These are phyloP conservation scores for Ochropleura leucogaster DNA, from an alignment of 2,888 invertebrate species.

Conservation along the genomic window DNA sequence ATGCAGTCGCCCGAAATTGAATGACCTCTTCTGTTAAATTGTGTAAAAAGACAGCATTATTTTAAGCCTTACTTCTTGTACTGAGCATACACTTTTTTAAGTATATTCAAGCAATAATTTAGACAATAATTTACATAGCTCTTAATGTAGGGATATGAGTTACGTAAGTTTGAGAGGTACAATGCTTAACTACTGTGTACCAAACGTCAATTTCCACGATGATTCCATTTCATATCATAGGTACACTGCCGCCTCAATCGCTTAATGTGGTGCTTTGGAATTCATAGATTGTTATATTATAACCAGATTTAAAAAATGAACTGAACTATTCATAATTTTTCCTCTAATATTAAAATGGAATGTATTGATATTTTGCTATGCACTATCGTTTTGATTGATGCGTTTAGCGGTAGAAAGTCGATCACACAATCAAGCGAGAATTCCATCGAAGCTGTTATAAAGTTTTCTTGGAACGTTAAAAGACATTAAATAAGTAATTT, in stretches of 20 bases:
- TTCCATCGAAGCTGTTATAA: constrained; percentile 35
- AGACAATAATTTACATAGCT: constrained; percentile 61
- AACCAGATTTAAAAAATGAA: constrained; percentile 46
- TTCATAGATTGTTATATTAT: constrained; percentile 30
- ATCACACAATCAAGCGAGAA: constrained; percentile 32
- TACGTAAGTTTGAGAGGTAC: constrained; percentile 40
- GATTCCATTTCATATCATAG: constrained; percentile 48
- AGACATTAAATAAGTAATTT: constrained; percentile 42
- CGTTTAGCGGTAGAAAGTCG: constrained; percentile 27
- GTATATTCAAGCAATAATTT: constrained; percentile 63
- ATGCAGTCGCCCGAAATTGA: constrained; percentile 68
- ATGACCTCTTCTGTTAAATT: constrained; percentile 49
- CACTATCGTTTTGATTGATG: constrained; percentile 48
- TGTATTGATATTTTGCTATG: constrained; percentile 45
- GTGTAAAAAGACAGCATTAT: constrained; percentile 25
- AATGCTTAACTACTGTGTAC: constrained; percentile 35
- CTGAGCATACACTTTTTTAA: constrained; percentile 48
- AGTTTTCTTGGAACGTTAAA: constrained; percentile 35
- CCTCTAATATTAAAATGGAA: constrained; percentile 44
- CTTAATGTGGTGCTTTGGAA: constrained; percentile 60
- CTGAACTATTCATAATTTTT: constrained; percentile 45
- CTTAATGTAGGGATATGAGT: constrained; percentile 26
- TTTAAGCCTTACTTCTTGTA: constrained; percentile 38
- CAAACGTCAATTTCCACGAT: constrained; percentile 22
- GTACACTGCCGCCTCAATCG: constrained; percentile 30